phyloP scores from a whole-genome alignment of 2,113 vertebrate species.

The Theristicus caerulescens region DNA sequence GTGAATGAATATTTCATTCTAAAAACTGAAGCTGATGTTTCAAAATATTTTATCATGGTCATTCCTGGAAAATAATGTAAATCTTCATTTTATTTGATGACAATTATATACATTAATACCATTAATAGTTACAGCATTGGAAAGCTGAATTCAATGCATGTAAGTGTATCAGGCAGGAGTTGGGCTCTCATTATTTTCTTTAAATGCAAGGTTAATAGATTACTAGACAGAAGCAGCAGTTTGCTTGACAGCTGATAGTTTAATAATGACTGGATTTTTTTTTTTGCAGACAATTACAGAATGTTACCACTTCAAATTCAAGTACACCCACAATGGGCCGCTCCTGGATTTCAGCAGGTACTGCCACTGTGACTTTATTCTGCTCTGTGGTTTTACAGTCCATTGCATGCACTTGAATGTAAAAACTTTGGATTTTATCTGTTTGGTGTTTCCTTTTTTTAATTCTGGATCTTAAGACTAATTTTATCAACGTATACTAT shows the following conservation, averaged over 20 bases:
- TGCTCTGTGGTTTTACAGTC: neutral
- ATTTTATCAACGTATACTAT: neutral
- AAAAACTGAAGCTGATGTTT: neutral
- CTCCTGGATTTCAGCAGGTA: conserved; percentile 90
- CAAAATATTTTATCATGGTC: neutral
- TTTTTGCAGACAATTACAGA: conserved; percentile 89
- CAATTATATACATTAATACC: fast-evolving
- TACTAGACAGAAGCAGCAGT: neutral
- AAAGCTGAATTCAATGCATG: fast-evolving
- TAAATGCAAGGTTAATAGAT: neutral
- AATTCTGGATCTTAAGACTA: neutral
- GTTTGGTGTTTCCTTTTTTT: neutral
- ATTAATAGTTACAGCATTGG: neutral
- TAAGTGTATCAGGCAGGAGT: neutral
- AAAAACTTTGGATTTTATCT: neutral
- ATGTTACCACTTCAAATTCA: conserved; percentile 94
- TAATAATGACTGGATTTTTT: conserved; percentile 7
- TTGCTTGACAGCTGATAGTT: neutral
- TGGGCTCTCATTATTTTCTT: neutral
- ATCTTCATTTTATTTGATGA: neutral
- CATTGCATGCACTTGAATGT: neutral
- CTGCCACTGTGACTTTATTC: neutral
- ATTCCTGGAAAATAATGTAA: neutral
- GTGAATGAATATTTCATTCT: neutral
- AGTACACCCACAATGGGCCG: conserved; percentile 82